Conservation (phyloP, 2,113 vertebrate genomes). For the Rallus limicola region DNA sequence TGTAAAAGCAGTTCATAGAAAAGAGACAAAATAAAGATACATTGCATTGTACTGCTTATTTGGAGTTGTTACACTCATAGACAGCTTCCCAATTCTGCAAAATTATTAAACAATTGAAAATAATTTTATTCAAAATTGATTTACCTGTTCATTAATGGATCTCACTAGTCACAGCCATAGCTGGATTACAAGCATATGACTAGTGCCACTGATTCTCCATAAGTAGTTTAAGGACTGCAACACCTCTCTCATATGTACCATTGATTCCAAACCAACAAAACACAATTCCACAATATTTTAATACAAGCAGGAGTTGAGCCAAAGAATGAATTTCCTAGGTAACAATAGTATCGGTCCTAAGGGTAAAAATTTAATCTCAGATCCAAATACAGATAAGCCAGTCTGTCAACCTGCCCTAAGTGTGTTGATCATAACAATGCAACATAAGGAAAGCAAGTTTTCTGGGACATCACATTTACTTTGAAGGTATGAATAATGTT, state of each 20-base stretch:
- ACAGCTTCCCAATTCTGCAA: not conserved
- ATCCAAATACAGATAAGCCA: not conserved
- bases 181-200: not conserved
- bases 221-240: not conserved
- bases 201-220: not conserved
- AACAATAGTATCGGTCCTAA: not conserved
- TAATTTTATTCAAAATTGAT: not conserved
- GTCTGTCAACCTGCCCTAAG: not conserved
- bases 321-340: not conserved
- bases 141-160: not conserved
- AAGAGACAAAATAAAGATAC: not conserved
- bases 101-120: not conserved
- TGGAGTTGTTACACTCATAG: not conserved
- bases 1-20: not conserved
- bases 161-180: not conserved
- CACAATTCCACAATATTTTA: not conserved
- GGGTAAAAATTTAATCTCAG: not conserved
- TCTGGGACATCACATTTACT: not conserved
- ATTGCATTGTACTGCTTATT: not conserved
- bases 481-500: not conserved
- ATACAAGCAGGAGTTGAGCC: not conserved
- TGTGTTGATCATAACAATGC: not conserved
- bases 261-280: not conserved
- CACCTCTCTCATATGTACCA: not conserved
- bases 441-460: not conserved